A percentile compares a stretch with the other conserved stretches of the same genome.
Evolutionary conservation across 2,797 vertebrate genomes (phyloP).

Genomic region (Gymnocypris eckloni): DNA sequence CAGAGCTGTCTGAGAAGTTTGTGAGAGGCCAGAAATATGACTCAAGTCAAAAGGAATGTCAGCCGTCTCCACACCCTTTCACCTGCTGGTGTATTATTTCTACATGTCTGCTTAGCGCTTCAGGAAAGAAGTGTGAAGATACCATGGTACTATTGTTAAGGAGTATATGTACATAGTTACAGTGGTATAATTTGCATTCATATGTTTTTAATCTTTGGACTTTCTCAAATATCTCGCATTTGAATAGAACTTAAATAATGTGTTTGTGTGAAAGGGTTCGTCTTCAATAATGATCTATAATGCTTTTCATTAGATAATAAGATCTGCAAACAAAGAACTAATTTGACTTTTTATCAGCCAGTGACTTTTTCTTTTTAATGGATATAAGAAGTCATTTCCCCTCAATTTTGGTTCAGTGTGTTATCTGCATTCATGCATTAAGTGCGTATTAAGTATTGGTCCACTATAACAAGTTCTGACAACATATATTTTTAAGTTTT

Average conservation of each 20-base stretch:
- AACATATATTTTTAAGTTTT: not conserved
- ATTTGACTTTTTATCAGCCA: not conserved
- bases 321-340: slow-evolving; percentile 5
- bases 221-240: not conserved
- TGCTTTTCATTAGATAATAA: slow-evolving; percentile 4
- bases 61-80: slow-evolving; percentile 64
- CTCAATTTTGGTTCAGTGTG: not conserved
- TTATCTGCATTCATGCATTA: not conserved
- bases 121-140: slow-evolving; percentile 61
- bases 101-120: slow-evolving; percentile 57
- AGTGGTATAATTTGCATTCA: slow-evolving; percentile 26
- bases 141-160: slow-evolving; percentile 33
- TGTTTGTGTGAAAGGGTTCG: not conserved
- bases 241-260: not conserved
- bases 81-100: slow-evolving; percentile 64
- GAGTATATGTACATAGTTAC: not conserved
- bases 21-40: slow-evolving; percentile 56
- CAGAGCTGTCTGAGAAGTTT: slow-evolving; percentile 54
- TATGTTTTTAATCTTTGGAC: slow-evolving; percentile 31
- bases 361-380: not conserved
- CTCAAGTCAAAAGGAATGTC: slow-evolving; percentile 61
- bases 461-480: not conserved
- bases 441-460: not conserved
- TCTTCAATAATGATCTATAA: slow-evolving; percentile 7
- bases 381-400: not conserved